Base-by-base conservation (phyloP, 2,888 invertebrate species). In the Philereme vetulata region DNA sequence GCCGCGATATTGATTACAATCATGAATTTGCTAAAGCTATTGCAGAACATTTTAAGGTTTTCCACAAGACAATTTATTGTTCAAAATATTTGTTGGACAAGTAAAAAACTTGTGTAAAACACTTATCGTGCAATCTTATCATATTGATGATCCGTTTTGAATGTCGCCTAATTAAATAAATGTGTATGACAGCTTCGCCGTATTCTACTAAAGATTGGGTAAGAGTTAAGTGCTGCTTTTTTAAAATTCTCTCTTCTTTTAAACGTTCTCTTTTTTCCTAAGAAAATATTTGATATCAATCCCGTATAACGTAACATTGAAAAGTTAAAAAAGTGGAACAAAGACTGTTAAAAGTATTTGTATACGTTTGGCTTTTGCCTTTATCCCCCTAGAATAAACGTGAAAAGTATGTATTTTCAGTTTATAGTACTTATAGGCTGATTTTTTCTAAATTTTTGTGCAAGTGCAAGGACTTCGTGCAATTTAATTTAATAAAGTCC, bases 381-480 rank as follows among this genome's bases (percentile, higher is more conserved):
- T 47, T 21, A 51, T 8, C 5, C 2, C 21, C 21, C 6, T 38
- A 8, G 4, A 38, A 38, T 38, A 38, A 38, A 38, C 8, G 5
- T 38, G 7, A 38, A 38, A 38, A 21, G 1, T 1, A 36, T 36
- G 36, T 36, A 36, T n/a, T 6, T 38, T 8, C 38, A 8, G 0
- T 36, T 5, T 36, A 38, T 4, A 38, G 5, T n/a, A 42, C n/a
- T 42, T n/a, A n/a, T 3, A n/a, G n/a, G n/a, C 7, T 21, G 38
- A n/a, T 36, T 42, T 47, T 55, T 43, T 35, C 33, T 8, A 54
- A 49, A 54, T 44, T 42, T 40, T 49, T 48, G n/a, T n/a, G 34
- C 35, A 51, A 52, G n/a, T 59, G 43, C 50, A 46, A 57, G 53
- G 62, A 53, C 50, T 54, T 59, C 42, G 62, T 65, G 65, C 65